phyloP scores from a whole-genome alignment of 2,113 vertebrate species.

The Thoracochromis brauschi region DNA sequence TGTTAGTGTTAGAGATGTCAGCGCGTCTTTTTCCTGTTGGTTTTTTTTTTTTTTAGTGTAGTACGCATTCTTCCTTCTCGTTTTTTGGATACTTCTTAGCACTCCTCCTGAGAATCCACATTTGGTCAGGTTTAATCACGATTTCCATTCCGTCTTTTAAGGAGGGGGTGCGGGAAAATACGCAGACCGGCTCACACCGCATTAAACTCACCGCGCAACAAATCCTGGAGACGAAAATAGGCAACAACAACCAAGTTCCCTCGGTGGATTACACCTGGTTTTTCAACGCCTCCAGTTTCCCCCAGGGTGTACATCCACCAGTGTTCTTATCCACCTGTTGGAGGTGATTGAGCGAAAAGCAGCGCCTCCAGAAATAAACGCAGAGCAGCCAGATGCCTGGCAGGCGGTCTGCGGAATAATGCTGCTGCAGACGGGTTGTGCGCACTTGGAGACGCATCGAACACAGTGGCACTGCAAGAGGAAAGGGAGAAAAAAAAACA shows the following conservation, averaged over 20 bases:
- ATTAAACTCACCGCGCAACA: slow-evolving; percentile 23
- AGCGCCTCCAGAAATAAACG: slow-evolving; percentile 22
- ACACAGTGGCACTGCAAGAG: slow-evolving; percentile 3
- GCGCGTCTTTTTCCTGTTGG: neutral
- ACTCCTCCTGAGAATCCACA: slow-evolving; percentile 11
- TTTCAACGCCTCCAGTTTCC: neutral
- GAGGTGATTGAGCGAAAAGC: slow-evolving; percentile 13
- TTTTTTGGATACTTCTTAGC: neutral
- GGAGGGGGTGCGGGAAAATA: neutral
- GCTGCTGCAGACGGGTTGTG: slow-evolving; percentile 53
- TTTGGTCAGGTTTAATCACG: slow-evolving; percentile 19
- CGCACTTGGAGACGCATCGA: slow-evolving; percentile 61
- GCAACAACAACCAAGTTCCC: slow-evolving; percentile 17
- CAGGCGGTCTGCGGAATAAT: slow-evolving; percentile 42
- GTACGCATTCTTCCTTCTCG: neutral
- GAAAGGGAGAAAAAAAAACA: neutral
- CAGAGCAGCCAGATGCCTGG: slow-evolving; percentile 36
- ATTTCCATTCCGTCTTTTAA: slow-evolving; percentile 1
- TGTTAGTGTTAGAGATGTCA: neutral
- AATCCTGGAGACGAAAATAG: neutral
- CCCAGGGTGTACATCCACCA: neutral
- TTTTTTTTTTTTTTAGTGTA: neutral
- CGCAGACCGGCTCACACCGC: neutral
- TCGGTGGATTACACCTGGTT: neutral
- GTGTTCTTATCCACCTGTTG: slow-evolving; percentile 53